Evolutionary conservation across 2,113 vertebrate species (phyloP), one percentile per base, ranked within the genome.

Genomic region (Leptobrachium leishanense): DNA sequence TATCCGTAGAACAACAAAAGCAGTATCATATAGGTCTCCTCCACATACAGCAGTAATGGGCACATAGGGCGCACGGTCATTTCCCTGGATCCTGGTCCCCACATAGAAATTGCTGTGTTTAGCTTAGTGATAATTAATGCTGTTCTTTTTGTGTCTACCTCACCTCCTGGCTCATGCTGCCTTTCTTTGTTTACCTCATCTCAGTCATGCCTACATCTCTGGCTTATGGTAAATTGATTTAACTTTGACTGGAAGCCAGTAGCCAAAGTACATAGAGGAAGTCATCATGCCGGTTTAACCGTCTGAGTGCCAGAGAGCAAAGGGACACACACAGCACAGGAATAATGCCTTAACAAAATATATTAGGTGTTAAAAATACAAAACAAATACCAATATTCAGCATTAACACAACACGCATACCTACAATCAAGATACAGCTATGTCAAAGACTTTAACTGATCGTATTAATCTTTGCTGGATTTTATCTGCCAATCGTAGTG

Each of bases 231-330:
- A 70, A 77, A 69, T 68, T 70, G 67, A 62, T 70, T 59, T 68
- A 65, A 54, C 2, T 77, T 62, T 77, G 53, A 77, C 53, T 77
- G 64, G 54, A 77, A 77, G 76, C 76, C 76, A 77, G 67, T 70
- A 31, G n/a, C n/a, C 5, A 64, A 64, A 64, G 62, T 64, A 64
- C 31, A 39, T 64, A 39, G n/a, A 64, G 31, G 31, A 64, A 64
- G 62, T 64, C 20, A 64, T 64, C 20, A 31, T 64, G 10, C 62
- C 13, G 10, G 3, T 7, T 59, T 59, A 59, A 59, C 55, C 13
- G 11, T 59, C 13, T 50, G 46, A 50, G 8, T 8, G 46, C 4
- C 46, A 50, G 46, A 50, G 8, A 50, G 46, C 46, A 5, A 50
- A 50, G 46, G 4, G 8, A 50, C 46, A 4, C 4, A 50, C 46